Evolutionary conservation across 64 coral and sea anemone genomes (phyloP).

Genomic region (Trachythela sp.): DNA sequence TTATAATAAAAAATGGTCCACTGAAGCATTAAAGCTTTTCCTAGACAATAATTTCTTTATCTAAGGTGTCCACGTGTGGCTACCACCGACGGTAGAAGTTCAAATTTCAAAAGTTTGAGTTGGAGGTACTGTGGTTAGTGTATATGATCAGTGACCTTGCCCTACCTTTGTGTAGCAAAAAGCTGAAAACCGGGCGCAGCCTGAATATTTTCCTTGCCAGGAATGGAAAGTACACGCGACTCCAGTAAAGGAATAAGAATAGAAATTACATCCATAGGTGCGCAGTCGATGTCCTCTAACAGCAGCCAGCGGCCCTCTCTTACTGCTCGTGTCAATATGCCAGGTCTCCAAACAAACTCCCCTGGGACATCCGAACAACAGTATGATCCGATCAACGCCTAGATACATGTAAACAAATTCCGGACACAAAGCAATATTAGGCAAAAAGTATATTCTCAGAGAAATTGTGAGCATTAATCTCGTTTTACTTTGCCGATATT

Average conservation of each 20-base stretch:
- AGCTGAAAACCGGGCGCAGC: constrained; percentile 85
- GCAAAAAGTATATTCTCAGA: too few species aligned
- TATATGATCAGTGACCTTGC: too few species aligned
- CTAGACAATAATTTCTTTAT: too few species aligned
- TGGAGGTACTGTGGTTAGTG: too few species aligned
- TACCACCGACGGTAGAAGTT: too few species aligned
- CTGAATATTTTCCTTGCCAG: constrained; percentile 82
- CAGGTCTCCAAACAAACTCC: constrained; percentile 85
- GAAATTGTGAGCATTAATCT: too few species aligned
- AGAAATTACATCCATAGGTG: constrained; percentile 92
- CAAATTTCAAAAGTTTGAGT: too few species aligned
- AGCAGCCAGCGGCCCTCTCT: constrained; percentile 76
- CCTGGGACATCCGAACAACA: constrained; percentile 84
- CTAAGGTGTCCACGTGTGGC: too few species aligned
- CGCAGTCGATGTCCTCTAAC: constrained; percentile 84
- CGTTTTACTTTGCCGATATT: too few species aligned
- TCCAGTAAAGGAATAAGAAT: constrained; percentile 85
- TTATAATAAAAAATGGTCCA: too few species aligned
- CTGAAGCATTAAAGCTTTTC: too few species aligned
- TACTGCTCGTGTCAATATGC: constrained; percentile 65
- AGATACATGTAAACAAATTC: neutral
- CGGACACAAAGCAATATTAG: too few species aligned
- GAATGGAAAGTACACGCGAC: constrained; percentile 69
- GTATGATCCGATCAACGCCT: constrained; percentile 89
- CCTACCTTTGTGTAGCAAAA: constrained; percentile 93